Base-by-base conservation (phyloP, 2,113 vertebrate genomes). In the Erpornis zantholeuca region DNA sequence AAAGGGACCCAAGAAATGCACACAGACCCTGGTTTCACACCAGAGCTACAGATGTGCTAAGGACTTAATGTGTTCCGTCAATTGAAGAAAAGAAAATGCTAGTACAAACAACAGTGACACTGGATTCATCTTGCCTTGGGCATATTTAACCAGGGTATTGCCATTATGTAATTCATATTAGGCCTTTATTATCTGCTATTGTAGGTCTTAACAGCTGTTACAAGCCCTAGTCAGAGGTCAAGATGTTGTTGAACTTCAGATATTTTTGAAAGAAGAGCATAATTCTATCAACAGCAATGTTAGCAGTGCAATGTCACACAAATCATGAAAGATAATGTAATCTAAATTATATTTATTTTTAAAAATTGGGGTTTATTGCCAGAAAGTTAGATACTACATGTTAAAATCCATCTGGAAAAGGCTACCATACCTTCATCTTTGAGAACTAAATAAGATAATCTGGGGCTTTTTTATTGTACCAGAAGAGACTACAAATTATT, bases 191-290 rank as follows among this genome's bases (percentile, higher is more conserved):
- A 45, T 78, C 72, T 19, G 35, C 64, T 86, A 14, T 68, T 94
- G 81, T 71, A 82, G n/a, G 87, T 88, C 49, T 92, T 75, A 53
- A 82, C 91, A 88, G 85, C 79, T 83, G 56, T 54, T 91, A 53
- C 18, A 36, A 81, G 64, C 52, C 45, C 59, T 40, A 66, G 56
- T 61, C 47, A 88, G 92, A 92, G 93, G 93, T 92, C 92, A 96
- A 86, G 92, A 94, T 45, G 38, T 61, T 88, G 88, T 75, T 96
- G 88, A 95, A 94, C 83, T 88, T 92, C 64, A 88, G 86, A 89
- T 76, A 36, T 68, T 86, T 82, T 50, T 68, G 69, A 81, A 88
- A 83, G 65, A 91, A 63, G 42, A 96, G 16, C 8, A 2, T 75
- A 78, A 81, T 78, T 86, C 85, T 83, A 75, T 36, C 53, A 88